Percentiles rank a stretch among this genome's conserved stretches.
Evolutionary conservation across 2,797 vertebrate genomes (phyloP).

Genomic region (Steatocranus sp.): DNA sequence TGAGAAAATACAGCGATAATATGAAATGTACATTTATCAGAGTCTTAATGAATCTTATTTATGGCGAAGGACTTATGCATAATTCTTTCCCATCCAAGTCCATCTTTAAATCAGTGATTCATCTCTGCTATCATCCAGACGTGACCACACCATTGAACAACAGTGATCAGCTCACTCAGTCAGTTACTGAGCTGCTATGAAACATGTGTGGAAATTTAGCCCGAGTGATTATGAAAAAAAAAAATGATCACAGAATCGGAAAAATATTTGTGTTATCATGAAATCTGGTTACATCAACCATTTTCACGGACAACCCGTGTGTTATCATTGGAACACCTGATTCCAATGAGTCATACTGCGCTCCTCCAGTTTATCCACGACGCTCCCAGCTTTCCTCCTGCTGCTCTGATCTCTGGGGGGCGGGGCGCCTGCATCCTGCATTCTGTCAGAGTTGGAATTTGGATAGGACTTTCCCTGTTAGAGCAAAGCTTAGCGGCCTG

Average conservation of each 20-base stretch:
- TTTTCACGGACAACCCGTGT: constrained; percentile 33
- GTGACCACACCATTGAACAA: not conserved
- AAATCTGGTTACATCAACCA: constrained; percentile 46
- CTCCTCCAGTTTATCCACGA: constrained; percentile 22
- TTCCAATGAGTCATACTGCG: constrained; percentile 55
- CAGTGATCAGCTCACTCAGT: not conserved
- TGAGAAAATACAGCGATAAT: constrained; percentile 65
- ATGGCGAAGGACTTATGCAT: constrained; percentile 59
- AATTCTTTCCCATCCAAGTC: constrained; percentile 51
- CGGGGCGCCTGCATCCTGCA: constrained; percentile 50
- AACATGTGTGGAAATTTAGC: not conserved
- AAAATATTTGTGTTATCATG: constrained; percentile 52
- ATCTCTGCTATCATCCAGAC: constrained; percentile 15
- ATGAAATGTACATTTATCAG: constrained; percentile 66
- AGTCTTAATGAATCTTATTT: constrained; percentile 74
- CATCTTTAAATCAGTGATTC: constrained; percentile 36
- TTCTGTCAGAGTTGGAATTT: constrained; percentile 60
- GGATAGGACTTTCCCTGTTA: constrained; percentile 59
- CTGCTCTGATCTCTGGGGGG: constrained; percentile 24
- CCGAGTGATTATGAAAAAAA: constrained; percentile 4
- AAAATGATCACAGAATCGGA: constrained; percentile 1
- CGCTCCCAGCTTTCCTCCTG: constrained; percentile 48
- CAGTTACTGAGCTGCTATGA: not conserved
- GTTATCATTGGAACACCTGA: constrained; percentile 71
- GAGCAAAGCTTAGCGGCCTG: constrained; percentile 26